Percentiles rank a stretch among this genome's conserved stretches.
These are phyloP conservation scores for Papilio xuthus DNA, from an alignment of 1,140 invertebrate species.

Conservation along the genomic window DNA sequence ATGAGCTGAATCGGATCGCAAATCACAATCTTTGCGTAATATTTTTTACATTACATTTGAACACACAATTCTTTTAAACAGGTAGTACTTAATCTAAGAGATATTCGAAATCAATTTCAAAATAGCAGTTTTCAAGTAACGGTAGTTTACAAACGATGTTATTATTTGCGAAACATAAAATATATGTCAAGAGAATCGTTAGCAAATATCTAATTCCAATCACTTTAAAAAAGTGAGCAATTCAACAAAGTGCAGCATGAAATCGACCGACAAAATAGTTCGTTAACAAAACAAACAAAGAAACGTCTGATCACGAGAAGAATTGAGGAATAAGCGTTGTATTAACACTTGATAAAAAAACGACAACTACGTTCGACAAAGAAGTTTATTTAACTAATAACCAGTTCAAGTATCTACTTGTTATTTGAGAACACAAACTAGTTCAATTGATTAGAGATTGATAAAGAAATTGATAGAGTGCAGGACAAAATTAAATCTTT, in stretches of 20 bases:
- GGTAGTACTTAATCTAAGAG: not conserved
- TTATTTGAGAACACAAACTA: not conserved
- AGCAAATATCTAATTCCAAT: not conserved
- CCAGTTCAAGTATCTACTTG: constrained; percentile 13
- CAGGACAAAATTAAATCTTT: not conserved
- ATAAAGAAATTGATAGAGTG: not conserved
- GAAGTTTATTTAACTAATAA: constrained; percentile 21
- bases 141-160: not conserved
- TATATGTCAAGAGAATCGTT: constrained; percentile 2
- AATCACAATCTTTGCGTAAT: not conserved
- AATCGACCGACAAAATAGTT: constrained; percentile 23
- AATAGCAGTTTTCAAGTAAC: not conserved
- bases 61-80: not conserved
- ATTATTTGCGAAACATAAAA: not conserved
- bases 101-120: not conserved
- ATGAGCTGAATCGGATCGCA: not conserved
- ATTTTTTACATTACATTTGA: not conserved
- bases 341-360: constrained; percentile 26
- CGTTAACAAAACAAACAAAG: constrained; percentile 46
- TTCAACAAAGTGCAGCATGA: constrained; percentile 22
- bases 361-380: constrained; percentile 17
- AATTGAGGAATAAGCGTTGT: constrained; percentile 35
- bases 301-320: constrained; percentile 43
- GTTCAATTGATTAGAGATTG: not conserved
- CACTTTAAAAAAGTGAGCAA: not conserved